Evolutionary conservation across 2,797 vertebrate species (phyloP).

Genomic region (Moxostoma hubbsi): DNA sequence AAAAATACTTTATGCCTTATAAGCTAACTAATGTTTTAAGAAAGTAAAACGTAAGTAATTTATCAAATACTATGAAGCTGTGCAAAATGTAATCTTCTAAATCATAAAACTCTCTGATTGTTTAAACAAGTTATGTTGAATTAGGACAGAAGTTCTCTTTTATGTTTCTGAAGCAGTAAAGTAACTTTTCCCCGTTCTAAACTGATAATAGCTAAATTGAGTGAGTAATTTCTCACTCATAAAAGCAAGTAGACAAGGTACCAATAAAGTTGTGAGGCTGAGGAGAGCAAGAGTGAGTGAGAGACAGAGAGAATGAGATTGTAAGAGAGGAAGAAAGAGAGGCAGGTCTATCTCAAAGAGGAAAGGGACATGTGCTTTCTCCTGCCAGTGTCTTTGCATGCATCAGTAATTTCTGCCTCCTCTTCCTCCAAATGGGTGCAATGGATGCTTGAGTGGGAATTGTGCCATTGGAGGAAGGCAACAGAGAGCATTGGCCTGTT

Average conservation of each 20-base stretch:
- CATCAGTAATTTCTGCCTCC: slow-evolving; percentile 68
- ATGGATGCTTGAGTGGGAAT: slow-evolving; percentile 73
- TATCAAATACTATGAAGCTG: slow-evolving; percentile 1
- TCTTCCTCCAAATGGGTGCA: slow-evolving; percentile 66
- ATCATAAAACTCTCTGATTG: slow-evolving; percentile 20
- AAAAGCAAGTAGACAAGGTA: slow-evolving; percentile 21
- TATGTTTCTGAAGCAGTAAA: slow-evolving; percentile 10
- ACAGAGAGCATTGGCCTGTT: slow-evolving; percentile 67
- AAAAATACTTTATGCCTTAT: background rate
- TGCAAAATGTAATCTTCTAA: background rate
- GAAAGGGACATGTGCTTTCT: background rate
- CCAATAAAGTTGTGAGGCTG: slow-evolving; percentile 7
- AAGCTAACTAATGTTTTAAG: background rate
- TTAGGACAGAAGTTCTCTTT: slow-evolving; percentile 23
- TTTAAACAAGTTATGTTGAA: background rate
- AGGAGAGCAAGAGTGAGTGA: background rate
- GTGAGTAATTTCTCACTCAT: slow-evolving; percentile 15
- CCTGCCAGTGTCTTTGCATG: slow-evolving; percentile 65
- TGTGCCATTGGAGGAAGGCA: slow-evolving; percentile 61
- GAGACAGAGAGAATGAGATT: background rate
- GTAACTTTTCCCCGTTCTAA: background rate
- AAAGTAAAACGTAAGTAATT: background rate
- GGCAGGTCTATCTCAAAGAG: slow-evolving; percentile 14
- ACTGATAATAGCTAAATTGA: slow-evolving; percentile 4
- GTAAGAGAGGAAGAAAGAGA: background rate